Base-by-base conservation (phyloP, 1,140 invertebrate species). In the Calephelis virginiensis region DNA sequence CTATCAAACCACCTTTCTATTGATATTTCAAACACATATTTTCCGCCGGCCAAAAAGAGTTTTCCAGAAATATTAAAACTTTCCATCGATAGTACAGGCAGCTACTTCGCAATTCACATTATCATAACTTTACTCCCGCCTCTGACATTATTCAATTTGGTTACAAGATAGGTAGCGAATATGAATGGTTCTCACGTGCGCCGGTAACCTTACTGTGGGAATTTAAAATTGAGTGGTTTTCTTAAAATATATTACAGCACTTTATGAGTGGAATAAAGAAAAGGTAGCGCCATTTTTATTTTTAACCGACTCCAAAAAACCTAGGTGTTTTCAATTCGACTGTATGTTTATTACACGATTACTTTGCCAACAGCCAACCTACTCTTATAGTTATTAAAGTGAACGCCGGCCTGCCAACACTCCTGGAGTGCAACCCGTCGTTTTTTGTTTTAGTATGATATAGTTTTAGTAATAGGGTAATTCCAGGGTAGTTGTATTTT, bases 131-230 rank as follows among this genome's bases (percentile, higher is more conserved):
- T 76, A 64, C 53, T 56, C 80, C 76, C 85, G 82, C 80, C 80
- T 85, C 69, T 74, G 53, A 75, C 87, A 88, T 90, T 90, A 90
- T 83, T 89, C 85, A 89, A 90, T 90, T 90, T 85, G 65, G 62
- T 78, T 74, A 74, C 83, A 83, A 81, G 80, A 85, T 80, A 78
- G 79, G 70, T 71, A 74, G 70, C 74, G 86, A 86, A 88, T 90
- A 82, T 78, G 71, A 84, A 90, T 88, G 81, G 85, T 71, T 59
- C 66, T 72, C 66, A 56, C 50, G 50, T 37, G 14, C 13, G 28
- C 40, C 59, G 68, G 67, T 63, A 67, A 70, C 61, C 66, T 74
- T 64, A 68, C 69, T 77, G 78, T 64, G 80, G 81, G 70, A 71
- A 77, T 78, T 78, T 66, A 68, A 72, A 81, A 75, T 73, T 69